A percentile compares a stretch with the other conserved stretches of the same genome.
phyloP scores from a whole-genome alignment of 2,113 vertebrate genomes.

The Nycticebus coucang region DNA sequence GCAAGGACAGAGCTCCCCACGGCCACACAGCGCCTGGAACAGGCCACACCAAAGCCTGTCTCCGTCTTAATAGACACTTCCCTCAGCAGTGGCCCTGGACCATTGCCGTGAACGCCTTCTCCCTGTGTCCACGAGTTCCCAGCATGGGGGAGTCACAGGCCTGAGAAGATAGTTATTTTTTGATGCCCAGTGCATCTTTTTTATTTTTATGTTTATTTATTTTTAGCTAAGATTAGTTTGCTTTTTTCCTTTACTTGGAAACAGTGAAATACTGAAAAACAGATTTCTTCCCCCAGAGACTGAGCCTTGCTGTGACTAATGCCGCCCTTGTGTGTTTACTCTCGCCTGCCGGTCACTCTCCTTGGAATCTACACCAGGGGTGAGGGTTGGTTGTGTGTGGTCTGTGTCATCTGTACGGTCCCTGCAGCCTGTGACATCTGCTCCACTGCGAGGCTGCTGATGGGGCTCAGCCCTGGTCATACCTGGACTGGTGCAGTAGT shows the following conservation, averaged over 20 bases:
- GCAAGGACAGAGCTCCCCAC: rapidly evolving
- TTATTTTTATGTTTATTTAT: not conserved
- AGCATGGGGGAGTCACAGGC: not conserved
- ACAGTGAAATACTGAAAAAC: not conserved
- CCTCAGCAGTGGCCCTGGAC: not conserved
- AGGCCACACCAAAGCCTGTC: rapidly evolving
- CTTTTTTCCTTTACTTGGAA: not conserved
- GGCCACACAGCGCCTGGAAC: rapidly evolving
- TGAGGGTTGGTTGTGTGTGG: rapidly evolving
- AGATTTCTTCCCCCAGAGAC: not conserved
- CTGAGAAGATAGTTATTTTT: not conserved
- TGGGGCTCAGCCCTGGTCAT: not conserved
- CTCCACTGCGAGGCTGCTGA: rapidly evolving
- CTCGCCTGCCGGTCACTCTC: rapidly evolving
- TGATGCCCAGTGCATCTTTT: not conserved
- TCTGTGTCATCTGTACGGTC: no score
- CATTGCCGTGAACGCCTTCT: not conserved
- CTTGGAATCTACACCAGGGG: rapidly evolving
- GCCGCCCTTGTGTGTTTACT: not conserved
- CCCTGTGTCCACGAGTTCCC: rapidly evolving
- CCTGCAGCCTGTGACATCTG: rapidly evolving
- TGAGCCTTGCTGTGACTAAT: not conserved
- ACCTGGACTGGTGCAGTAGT: not conserved
- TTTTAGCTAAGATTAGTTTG: not conserved
- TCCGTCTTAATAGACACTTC: rapidly evolving